These are phyloP conservation scores for Scortum barcoo DNA, from an alignment of 2,113 vertebrate species.

Conservation along the genomic window DNA sequence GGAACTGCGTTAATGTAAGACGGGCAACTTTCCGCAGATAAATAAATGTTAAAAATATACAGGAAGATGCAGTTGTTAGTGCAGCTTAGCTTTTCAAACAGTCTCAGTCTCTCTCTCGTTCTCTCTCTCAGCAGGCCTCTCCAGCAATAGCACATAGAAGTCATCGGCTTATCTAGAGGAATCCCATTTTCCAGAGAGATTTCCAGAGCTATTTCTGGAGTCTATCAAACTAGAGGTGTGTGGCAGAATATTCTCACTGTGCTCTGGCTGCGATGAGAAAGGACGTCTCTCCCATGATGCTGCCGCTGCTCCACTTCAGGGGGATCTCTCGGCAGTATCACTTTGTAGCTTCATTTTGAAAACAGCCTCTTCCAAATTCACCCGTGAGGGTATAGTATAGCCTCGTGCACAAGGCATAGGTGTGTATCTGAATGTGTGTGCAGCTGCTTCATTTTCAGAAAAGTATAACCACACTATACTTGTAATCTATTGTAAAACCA, in stretches of 20 bases:
- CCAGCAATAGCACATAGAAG: conserved; percentile 10
- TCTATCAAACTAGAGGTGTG: conserved; percentile 52
- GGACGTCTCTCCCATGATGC: conserved; percentile 31
- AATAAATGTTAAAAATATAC: conserved; percentile 8
- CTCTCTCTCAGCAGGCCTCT: neutral
- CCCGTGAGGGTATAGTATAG: neutral
- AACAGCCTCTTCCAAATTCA: neutral
- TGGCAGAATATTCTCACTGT: conserved; percentile 34
- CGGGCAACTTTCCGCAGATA: neutral
- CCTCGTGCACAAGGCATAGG: neutral
- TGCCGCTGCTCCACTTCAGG: neutral
- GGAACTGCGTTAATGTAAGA: neutral
- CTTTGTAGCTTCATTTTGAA: conserved; percentile 41
- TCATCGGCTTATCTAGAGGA: conserved; percentile 58
- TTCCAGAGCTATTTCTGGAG: conserved; percentile 54
- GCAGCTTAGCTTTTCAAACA: neutral
- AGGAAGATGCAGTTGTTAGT: neutral
- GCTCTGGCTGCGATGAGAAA: conserved; percentile 18
- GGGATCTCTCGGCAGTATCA: conserved; percentile 4
- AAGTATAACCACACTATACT: neutral
- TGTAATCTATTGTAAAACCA: neutral
- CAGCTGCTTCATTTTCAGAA: neutral
- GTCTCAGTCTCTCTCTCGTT: neutral
- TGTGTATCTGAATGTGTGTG: neutral
- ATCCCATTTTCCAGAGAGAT: conserved; percentile 70